Conservation (phyloP, 2,797 vertebrate genomes). For the Leptodactylus fallax region DNA sequence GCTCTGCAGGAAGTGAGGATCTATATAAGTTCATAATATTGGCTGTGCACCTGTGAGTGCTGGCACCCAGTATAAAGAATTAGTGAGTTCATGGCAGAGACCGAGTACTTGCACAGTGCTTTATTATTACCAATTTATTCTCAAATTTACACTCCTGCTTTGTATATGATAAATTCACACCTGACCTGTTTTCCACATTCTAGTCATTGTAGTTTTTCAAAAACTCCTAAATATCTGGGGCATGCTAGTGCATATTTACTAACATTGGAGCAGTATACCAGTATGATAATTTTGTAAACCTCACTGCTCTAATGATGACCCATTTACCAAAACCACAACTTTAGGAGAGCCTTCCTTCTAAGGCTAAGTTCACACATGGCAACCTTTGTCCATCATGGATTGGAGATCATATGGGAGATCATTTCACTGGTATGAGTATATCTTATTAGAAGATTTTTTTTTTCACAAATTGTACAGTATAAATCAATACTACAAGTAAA, state of each 20-base stretch:
- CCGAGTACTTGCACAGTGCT: not conserved
- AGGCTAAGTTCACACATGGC: too few relatives aligned
- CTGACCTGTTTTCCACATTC: not conserved
- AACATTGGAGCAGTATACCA: not conserved
- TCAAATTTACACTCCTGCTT: not conserved
- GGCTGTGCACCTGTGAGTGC: not conserved
- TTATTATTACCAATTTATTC: not conserved
- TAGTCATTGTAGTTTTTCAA: not conserved
- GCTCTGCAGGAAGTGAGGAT: slow-evolving; percentile 9
- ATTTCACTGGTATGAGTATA: not conserved
- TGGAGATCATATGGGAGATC: too few relatives aligned
- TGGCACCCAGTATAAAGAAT: not conserved
- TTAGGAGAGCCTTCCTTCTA: not conserved
- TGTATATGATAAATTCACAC: not conserved
- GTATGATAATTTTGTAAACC: not conserved
- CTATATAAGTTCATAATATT: not conserved
- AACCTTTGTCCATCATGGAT: too few relatives aligned
- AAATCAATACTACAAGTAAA: too few relatives aligned
- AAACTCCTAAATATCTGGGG: not conserved
- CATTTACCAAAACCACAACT: too few relatives aligned
- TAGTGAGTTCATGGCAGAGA: not conserved
- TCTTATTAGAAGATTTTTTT: not conserved
- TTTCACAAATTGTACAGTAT: too few relatives aligned
- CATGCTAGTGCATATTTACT: not conserved
- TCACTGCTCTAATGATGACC: not conserved